Evolutionary conservation across 2,113 vertebrate genomes (phyloP), one percentile per base, ranked within the genome.

Genomic region (Passer domesticus): DNA sequence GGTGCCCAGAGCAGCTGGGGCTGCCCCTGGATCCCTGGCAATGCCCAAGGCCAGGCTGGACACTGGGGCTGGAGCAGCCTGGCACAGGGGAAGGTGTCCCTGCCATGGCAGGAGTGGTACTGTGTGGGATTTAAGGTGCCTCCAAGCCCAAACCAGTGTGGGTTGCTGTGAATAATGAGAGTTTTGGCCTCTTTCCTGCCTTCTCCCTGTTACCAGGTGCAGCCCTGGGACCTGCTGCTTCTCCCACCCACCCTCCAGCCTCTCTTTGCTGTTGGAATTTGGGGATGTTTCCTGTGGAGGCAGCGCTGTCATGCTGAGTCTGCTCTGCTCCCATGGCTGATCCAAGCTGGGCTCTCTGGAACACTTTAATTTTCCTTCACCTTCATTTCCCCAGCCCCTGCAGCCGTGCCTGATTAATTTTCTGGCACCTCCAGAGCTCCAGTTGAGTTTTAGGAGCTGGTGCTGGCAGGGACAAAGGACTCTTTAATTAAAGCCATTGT

Each of bases 231-330:
- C 28, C 76, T 75, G 15, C 46, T 41, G 15, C 19, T 37, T 13
- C 37, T 25, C 35, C 30, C 43, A 64, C 5, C 27, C 0, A 0
- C 53, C 17, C 37, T 10, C 3, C 19, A 70, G 56, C 0, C 39
- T 35, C 44, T 35, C 3, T 5, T 31, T 21, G 68, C 19, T 53
- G 9, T 39, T 46, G 44, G 62, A 27, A 4, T 22, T 10, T 4
- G 11, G 17, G 66, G 55, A 2, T 27, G 53, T 20, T 39, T n/a
- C 7, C 3, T 19, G 43, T 1, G 35, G 11, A 28, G 64, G 25
- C 68, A 27, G 2, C 0, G 0, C 90, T 4, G 8, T 37, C 28
- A 0, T 16, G 53, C 60, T 63, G 84, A 17, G 49, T 37, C 43
- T 66, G 76, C 63, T 39, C 10, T 7, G 28, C 58, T 17, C 12